A percentile compares a stretch with the other conserved stretches of the same genome.
phyloP scores from a whole-genome alignment of 2,113 vertebrate genomes.

The Mixornis gularis region DNA sequence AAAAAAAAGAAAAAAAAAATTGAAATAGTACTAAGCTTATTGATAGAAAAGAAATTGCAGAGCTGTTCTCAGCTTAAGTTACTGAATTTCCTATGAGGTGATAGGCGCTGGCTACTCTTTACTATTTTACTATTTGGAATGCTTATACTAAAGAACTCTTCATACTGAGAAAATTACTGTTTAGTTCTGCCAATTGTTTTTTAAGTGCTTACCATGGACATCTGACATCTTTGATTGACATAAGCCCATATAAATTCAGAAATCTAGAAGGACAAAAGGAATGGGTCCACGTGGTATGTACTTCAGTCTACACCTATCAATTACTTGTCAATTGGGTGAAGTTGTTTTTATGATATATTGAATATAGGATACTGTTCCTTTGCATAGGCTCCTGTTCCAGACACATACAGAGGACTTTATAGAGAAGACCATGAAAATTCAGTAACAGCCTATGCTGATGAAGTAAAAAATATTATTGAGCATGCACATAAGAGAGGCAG shows the following conservation, averaged over 20 bases:
- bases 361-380: background rate
- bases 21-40: background rate
- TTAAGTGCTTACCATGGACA: constrained; percentile 93
- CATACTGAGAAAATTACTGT: constrained; percentile 2
- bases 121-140: background rate
- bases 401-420: constrained; percentile 86
- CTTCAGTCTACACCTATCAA: background rate
- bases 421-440: constrained; percentile 81
- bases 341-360: background rate
- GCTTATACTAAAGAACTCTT: background rate
- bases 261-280: constrained; percentile 91
- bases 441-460: constrained; percentile 81
- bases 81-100: background rate
- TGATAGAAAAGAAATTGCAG: background rate
- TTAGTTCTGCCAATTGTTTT: constrained; percentile 61
- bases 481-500: constrained; percentile 75
- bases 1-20: background rate
- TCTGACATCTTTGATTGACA: constrained; percentile 91
- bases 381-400: constrained; percentile 86
- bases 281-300: constrained; percentile 96
- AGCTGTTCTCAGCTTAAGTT: background rate
- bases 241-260: constrained; percentile 97
- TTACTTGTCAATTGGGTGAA: background rate
- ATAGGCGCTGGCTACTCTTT: background rate
- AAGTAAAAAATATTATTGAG: constrained; percentile 79